Base-by-base conservation (phyloP, 2,797 vertebrate genomes). In the Urophycis tenuis region DNA sequence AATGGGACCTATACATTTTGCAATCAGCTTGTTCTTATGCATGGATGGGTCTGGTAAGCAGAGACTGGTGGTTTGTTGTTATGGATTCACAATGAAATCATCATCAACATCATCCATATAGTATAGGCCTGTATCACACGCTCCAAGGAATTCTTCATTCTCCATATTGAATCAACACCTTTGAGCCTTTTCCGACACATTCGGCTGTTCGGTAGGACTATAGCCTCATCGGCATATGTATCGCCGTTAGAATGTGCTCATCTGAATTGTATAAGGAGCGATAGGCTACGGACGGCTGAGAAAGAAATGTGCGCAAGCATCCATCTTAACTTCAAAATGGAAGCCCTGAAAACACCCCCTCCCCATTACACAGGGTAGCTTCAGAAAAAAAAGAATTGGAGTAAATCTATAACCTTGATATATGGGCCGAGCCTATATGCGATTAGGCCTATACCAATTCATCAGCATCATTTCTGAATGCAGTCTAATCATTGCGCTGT, bases 291-390 rank as follows among this genome's bases (percentile, higher is more conserved):
- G 78, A 87, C 72, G 81, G 83, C 84, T 69, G 81, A 79, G 80
- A 75, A 86, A 84, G 81, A 90, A 91, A 86, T 91, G 90, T 90
- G 85, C 89, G 88, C 90, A 86, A 92, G 92, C 92, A 89, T 93
- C 92, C 92, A 93, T 93, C 86, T 93, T 93, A 92, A 90, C 89
- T 89, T 88, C 91, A 93, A 93, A 93, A 94, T 93, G 92, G 92
- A 93, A 92, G 90, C 88, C 87, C 83, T 87, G 87, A 87, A 90
- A 87, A 85, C 88, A 75, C 74, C 75, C 71, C 72, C 75, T 22
- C 35, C n/a, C 19, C 53, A 29, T 8, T 30, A 41, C 39, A 39
- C 34, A 22, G 75, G 73, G 78, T 77, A 67, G 81, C 78, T 81
- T 69, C 75, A 81, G 49, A 78, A 73, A 31, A 60, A 29, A 29